A percentile compares a stretch with the other conserved stretches of the same genome.
These are phyloP conservation scores for Hemithea aestivaria DNA, from an alignment of 2,888 invertebrate genomes.

Conservation along the genomic window DNA sequence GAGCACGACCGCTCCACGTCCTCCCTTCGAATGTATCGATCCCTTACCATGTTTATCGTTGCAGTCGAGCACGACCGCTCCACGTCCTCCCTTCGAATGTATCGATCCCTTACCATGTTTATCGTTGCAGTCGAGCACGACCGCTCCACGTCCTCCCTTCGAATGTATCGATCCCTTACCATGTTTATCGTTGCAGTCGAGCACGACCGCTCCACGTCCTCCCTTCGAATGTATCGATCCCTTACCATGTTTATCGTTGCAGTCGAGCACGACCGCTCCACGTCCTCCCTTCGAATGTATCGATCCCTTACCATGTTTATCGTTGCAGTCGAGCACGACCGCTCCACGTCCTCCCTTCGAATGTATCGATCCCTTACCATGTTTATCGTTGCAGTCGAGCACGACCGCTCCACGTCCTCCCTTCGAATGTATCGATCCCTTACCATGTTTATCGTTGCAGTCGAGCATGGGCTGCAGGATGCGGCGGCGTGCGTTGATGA, in stretches of 20 bases:
- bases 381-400: conserved; percentile 83
- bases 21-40: too few species aligned
- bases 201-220: too few species aligned
- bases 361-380: conserved; percentile 26
- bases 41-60: too few species aligned
- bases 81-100: too few species aligned
- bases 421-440: not conserved
- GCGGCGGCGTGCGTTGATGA: conserved; percentile 94
- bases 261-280: not conserved
- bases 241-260: not conserved
- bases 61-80: too few species aligned
- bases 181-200: too few species aligned
- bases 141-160: too few species aligned
- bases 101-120: not conserved
- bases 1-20: too few species aligned
- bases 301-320: not conserved
- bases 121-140: not conserved
- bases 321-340: not conserved
- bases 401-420: too few species aligned
- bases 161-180: too few species aligned
- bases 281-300: not conserved
- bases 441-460: conserved; percentile 63
- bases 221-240: too few species aligned
- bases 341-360: not conserved
- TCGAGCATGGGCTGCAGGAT: conserved; percentile 96